A percentile compares a stretch with the other conserved stretches of the same genome.
Conservation (phyloP, 2,113 vertebrate species). For the Eolophus roseicapilla region DNA sequence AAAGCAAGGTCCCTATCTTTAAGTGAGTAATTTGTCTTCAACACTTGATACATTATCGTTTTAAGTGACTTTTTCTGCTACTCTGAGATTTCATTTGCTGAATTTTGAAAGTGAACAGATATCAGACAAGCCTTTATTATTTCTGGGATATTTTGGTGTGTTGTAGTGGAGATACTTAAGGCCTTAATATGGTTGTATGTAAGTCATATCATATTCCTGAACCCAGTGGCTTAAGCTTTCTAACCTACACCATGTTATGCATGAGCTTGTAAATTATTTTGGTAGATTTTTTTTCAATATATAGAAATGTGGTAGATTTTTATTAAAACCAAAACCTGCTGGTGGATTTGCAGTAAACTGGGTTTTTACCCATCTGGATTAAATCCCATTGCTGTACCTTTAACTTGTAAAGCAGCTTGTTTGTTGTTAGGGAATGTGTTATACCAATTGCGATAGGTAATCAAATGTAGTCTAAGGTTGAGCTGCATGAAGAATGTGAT, state of each 20-base stretch:
- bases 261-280: neutral
- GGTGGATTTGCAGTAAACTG: neutral
- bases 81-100: constrained; percentile 13
- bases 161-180: neutral
- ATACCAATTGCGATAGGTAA: neutral
- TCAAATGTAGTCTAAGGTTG: neutral
- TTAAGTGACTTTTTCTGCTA: neutral
- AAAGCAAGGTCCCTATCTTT: constrained; percentile 7
- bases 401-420: neutral
- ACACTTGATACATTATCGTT: neutral
- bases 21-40: constrained; percentile 37
- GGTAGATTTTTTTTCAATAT: neutral
- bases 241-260: neutral
- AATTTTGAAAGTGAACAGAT: neutral
- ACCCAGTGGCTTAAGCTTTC: neutral
- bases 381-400: neutral
- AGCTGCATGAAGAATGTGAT: neutral
- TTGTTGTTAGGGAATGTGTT: neutral
- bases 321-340: neutral
- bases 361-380: neutral
- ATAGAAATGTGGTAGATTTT: neutral
- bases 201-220: neutral
- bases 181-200: neutral
- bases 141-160: neutral
- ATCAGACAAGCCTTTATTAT: neutral